phyloP scores from a whole-genome alignment of 2,888 invertebrate genomes.

The Cephalotes varians region DNA sequence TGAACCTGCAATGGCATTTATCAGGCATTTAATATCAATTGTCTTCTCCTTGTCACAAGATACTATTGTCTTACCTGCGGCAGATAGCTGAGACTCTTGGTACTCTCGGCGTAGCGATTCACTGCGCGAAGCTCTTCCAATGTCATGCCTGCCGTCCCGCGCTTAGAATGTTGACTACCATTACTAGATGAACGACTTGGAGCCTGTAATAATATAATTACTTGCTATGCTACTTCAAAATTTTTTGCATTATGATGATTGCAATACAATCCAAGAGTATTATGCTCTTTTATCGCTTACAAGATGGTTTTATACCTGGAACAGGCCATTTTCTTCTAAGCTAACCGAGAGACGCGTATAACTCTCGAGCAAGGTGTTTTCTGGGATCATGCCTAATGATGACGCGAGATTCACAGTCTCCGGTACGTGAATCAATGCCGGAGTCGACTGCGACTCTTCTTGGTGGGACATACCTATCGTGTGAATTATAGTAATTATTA shows the following conservation, averaged over 20 bases:
- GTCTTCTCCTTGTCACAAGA: no score
- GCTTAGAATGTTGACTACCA: constrained; percentile 90
- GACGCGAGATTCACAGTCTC: constrained; percentile 88
- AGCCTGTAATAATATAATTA: constrained; percentile 69
- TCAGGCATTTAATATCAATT: background rate
- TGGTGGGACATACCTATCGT: constrained; percentile 91
- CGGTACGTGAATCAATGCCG: constrained; percentile 92
- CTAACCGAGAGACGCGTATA: constrained; percentile 95
- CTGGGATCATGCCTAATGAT: constrained; percentile 93
- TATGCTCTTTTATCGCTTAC: background rate
- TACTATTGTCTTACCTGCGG: constrained; percentile 90
- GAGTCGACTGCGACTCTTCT: constrained; percentile 96
- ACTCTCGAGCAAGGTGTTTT: constrained; percentile 94
- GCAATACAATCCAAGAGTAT: background rate
- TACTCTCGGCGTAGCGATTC: constrained; percentile 96
- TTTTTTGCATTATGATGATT: background rate
- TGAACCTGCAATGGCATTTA: constrained; percentile 89
- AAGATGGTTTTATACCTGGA: constrained; percentile 87
- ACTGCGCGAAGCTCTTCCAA: constrained; percentile 94
- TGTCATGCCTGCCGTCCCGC: constrained; percentile 90
- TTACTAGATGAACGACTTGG: constrained; percentile 90
- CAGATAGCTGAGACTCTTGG: constrained; percentile 95
- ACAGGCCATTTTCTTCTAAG: constrained; percentile 93
- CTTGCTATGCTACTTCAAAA: background rate
- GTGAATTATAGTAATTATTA: constrained; percentile 66